Conservation (phyloP, 2,888 invertebrate species). For the Tipula unca region DNA sequence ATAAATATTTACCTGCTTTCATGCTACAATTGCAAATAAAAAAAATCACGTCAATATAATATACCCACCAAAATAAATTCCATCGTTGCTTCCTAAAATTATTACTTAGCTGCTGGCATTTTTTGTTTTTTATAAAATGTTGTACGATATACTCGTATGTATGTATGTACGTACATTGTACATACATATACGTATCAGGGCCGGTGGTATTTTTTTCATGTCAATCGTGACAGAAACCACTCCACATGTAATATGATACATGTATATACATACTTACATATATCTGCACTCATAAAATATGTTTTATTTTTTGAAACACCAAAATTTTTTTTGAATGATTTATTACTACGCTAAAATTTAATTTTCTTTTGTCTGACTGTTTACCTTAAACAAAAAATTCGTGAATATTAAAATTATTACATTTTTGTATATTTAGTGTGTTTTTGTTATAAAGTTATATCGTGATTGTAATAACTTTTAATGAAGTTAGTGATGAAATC, state of each 20-base stretch:
- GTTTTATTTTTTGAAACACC: neutral
- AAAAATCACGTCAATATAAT: neutral
- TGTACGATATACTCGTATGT: no score
- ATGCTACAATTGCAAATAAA: no score
- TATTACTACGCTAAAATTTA: constrained; percentile 2
- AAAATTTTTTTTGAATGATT: neutral
- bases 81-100: neutral
- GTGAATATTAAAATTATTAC: neutral
- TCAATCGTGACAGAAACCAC: neutral
- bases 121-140: neutral
- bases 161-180: neutral
- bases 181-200: neutral
- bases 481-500: neutral
- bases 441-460: neutral
- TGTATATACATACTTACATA: neutral
- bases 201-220: neutral
- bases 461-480: neutral
- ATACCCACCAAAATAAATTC: neutral
- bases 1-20: no score
- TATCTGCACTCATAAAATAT: neutral
- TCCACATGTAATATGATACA: neutral
- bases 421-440: neutral
- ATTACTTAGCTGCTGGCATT: neutral
- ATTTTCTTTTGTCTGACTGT: constrained; percentile 4
- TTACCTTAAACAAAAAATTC: neutral